Conservation (phyloP, 1,140 invertebrate genomes). For the Trichonephila clavata region DNA sequence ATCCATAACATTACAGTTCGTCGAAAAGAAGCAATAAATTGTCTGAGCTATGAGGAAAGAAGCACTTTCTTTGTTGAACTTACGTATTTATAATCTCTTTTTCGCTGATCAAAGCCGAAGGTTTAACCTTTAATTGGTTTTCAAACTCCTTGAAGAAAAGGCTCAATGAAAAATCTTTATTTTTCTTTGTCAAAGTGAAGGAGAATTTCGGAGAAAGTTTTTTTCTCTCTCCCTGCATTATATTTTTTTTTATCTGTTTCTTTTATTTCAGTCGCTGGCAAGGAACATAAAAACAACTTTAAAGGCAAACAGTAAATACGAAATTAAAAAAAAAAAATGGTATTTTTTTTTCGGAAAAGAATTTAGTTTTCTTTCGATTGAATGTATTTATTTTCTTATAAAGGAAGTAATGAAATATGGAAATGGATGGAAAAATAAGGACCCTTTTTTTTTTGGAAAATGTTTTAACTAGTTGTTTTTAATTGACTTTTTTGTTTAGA, state of each 20-base stretch:
- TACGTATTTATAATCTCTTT: conserved; percentile 58
- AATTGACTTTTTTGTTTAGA: neutral
- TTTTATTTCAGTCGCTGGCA: neutral
- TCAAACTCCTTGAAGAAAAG: conserved; percentile 46
- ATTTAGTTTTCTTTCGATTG: neutral
- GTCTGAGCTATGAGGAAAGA: neutral
- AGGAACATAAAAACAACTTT: neutral
- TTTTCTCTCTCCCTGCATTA: neutral
- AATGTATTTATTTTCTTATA: conserved; percentile 9
- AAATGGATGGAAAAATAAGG: neutral
- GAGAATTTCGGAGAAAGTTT: neutral
- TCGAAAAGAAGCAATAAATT: neutral
- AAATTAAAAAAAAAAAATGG: neutral
- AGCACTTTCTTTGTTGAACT: conserved; percentile 36
- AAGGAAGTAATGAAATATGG: neutral
- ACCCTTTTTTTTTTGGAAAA: neutral
- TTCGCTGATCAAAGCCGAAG: conserved; percentile 25
- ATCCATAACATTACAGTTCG: neutral
- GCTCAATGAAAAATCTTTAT: neutral
- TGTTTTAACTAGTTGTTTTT: neutral
- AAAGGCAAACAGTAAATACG: conserved; percentile 6
- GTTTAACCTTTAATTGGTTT: conserved; percentile 66
- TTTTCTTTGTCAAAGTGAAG: conserved; percentile 28
- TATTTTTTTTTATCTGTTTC: neutral
- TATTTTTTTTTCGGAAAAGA: neutral